Base-by-base conservation (phyloP, 2,888 invertebrate genomes). In the Hyppa rectilinea region DNA sequence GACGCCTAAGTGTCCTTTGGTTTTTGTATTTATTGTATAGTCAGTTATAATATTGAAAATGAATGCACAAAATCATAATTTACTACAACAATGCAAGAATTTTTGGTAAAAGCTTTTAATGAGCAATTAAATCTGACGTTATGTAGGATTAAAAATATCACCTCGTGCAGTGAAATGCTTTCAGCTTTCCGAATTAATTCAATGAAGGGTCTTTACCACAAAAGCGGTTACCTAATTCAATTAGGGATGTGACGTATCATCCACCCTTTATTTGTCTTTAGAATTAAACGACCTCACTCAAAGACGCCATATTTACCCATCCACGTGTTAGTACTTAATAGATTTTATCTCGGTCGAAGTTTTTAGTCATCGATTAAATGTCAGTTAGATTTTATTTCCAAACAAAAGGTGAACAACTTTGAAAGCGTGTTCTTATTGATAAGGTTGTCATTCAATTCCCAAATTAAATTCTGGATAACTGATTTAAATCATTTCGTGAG, bases 261-360 rank as follows among this genome's bases (percentile, higher is more conserved):
- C n/a, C 43, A 26, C 29, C 62, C 34, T 59, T 49, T 77, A 62
- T 53, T 77, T 75, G 62, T 62, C 52, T 78, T 36, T 17, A 17
- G 47, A 56, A 71, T 62, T 58, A 58, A 56, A 40, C 12, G 20
- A 49, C 10, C 52, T 17, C 34, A 55, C 29, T 65, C n/a, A 23
- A 26, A 31, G 12, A 63, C 9, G 5, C 6, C 14, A 9, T 72
- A 52, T 45, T 63, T 62, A 47, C 20, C 3, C n/a, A 36, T n/a
- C n/a, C 7, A n/a, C 26, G 20, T 14, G 23, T 62, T 20, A n/a
- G 31, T 53, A 14, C 2, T n/a, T 12, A 36, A 29, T 23, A 5
- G 14, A 45, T 26, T 52, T 71, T 40, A 72, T n/a, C 20, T 10
- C 6, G 29, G 40, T 7, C 0, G 14, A 66, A 34, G 17, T 34